Conservation (phyloP, 1,140 invertebrate species). For the Anastrepha ludens region DNA sequence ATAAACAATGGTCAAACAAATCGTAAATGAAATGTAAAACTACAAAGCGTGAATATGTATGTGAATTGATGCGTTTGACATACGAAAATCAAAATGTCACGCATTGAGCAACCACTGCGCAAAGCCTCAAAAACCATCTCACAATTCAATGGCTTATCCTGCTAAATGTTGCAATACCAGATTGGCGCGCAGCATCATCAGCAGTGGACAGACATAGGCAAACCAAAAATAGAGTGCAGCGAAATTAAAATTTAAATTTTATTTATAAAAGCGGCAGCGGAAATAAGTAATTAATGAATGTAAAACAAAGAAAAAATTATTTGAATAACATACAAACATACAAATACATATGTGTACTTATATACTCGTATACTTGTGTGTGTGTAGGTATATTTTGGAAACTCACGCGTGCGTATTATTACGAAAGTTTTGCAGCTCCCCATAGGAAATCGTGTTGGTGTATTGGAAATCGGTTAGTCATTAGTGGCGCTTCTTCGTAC, state of each 20-base stretch:
- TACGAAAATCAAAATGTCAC: conserved; percentile 21
- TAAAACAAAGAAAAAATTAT: background rate
- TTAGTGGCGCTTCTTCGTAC: too few species aligned
- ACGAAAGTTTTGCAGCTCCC: too few species aligned
- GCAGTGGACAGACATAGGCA: background rate
- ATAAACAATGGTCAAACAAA: background rate
- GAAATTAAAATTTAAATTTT: background rate
- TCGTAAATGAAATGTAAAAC: conserved; percentile 8
- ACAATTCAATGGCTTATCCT: background rate
- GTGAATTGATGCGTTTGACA: background rate
- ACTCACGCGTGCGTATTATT: too few species aligned
- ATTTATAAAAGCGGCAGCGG: background rate
- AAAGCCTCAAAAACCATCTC: background rate
- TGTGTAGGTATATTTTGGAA: too few species aligned
- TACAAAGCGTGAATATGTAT: background rate
- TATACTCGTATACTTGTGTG: too few species aligned
- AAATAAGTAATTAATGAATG: conserved; percentile 21
- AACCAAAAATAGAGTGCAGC: background rate
- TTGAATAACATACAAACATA: background rate
- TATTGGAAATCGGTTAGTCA: too few species aligned
- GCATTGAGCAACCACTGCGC: background rate
- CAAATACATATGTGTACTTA: too few species aligned
- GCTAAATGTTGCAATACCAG: background rate
- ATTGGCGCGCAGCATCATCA: background rate
- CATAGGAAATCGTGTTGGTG: too few species aligned